Conservation (phyloP, 2,888 invertebrate genomes). For the Drosophila rellima region DNA sequence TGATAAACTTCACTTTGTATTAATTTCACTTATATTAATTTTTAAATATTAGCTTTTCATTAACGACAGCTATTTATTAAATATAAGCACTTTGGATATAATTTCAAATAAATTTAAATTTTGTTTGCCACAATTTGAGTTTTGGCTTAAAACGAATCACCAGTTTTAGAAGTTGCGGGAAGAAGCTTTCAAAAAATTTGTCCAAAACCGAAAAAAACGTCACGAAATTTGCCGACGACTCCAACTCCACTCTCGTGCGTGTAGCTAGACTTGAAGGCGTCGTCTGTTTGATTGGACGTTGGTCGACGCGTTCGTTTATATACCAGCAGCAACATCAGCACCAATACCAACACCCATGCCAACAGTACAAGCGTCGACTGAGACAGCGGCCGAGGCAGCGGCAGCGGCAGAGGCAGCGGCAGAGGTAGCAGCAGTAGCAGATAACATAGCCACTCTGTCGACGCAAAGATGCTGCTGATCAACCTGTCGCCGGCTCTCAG, state of each 20-base stretch:
- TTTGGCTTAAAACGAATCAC: constrained; percentile 37
- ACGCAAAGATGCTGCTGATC: constrained; percentile 63
- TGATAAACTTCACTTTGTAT: constrained; percentile 32
- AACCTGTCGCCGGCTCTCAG: constrained; percentile 51
- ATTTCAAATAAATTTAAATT: constrained; percentile 41
- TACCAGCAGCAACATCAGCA: constrained; percentile 63
- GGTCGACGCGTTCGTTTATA: constrained; percentile 83
- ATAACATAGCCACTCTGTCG: constrained; percentile 36
- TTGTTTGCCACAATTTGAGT: constrained; percentile 55
- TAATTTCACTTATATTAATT: constrained; percentile 33
- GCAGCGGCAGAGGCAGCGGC: constrained; percentile 19
- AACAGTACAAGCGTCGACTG: constrained; percentile 10
- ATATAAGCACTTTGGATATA: constrained; percentile 53
- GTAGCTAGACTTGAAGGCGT: constrained; percentile 86
- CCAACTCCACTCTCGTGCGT: constrained; percentile 84
- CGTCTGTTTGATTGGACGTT: constrained; percentile 85
- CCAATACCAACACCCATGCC: constrained; percentile 25
- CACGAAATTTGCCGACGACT: constrained; percentile 77
- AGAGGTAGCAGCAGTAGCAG: constrained; percentile 18
- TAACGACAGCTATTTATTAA: constrained; percentile 69
- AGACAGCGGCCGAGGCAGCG: constrained; percentile 19
- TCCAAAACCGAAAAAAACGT: constrained; percentile 66
- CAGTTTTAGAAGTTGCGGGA: constrained; percentile 6
- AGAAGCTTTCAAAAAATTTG: constrained; percentile 43
- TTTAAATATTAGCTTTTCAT: constrained; percentile 71